Evolutionary conservation across 2,888 invertebrate genomes (phyloP), one percentile per base, ranked within the genome.

Genomic region (Drosophila algonquin): DNA sequence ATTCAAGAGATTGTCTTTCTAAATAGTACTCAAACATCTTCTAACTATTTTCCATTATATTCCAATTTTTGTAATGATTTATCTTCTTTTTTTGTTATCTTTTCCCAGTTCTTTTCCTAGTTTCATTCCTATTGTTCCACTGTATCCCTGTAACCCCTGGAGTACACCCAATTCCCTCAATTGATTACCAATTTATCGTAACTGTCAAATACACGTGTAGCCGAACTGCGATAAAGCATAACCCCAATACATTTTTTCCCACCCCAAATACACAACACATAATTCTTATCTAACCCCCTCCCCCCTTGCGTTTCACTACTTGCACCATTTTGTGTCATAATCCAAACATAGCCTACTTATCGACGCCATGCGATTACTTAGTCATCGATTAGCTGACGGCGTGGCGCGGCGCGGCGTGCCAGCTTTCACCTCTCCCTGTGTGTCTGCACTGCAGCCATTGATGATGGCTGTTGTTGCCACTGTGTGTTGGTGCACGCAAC

Each of bases 281-380:
- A 40, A 40, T 40, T 40, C 40, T n/a, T n/a, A 7, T 30, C 14
- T 32, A 46, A 14, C 46, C 5, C 18, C 16, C 18, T 1, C 3
- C 1, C 12, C 48, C 21, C 21, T 21, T 21, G 21, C 21, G 21
- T 21, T 21, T 9, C 14, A 10, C 32, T 32, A n/a, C 14, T 40
- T 54, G 54, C 21, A 45, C 9, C 46, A 51, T 55, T 68, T 58
- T 52, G 61, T 40, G 71, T n/a, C 62, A 45, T 55, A 68, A 65
- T 67, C 67, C 55, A 52, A 45, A 54, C 64, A 75, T 83, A 77
- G 76, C 68, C 83, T 71, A 78, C 68, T 81, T 83, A 83, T 73
- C 62, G 59, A 77, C 73, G 68, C 86, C 64, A 52, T 54, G 64
- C 45, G 63, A 63, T 72, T 63, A 84, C 63, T 76, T 70, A 74